A percentile compares a stretch with the other conserved stretches of the same genome.
Evolutionary conservation across 2,113 vertebrate species (phyloP).

Genomic region (Hoplias malabaricus): DNA sequence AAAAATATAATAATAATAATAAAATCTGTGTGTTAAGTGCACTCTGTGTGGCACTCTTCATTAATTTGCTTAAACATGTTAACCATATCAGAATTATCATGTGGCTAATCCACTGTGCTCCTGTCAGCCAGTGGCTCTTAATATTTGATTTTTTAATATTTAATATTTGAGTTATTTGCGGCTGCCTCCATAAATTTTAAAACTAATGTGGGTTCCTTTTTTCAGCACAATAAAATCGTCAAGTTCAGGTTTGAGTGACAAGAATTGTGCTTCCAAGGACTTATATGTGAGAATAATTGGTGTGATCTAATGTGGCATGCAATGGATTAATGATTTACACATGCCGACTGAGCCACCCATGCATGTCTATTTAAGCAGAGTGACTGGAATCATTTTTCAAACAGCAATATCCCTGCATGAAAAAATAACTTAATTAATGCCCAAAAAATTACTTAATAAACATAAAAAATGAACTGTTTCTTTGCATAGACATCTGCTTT

Average conservation of each 20-base stretch:
- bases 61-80: conserved; percentile 22
- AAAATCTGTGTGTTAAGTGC: too few species aligned
- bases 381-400: not conserved
- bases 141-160: not conserved
- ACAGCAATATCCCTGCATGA: not conserved
- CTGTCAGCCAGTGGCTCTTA: not conserved
- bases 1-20: too few species aligned
- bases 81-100: not conserved
- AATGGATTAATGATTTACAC: not conserved
- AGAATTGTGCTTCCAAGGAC: not conserved
- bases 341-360: not conserved
- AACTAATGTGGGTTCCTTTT: not conserved
- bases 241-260: not conserved
- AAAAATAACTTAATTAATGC: too few species aligned
- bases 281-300: not conserved
- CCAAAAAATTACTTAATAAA: too few species aligned
- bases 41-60: not conserved
- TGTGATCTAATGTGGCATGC: not conserved
- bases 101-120: not conserved
- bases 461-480: too few species aligned
- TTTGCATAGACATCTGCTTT: too few species aligned
- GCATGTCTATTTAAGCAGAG: not conserved
- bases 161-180: not conserved
- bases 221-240: conserved; percentile 12
- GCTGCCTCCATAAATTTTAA: not conserved